These are phyloP conservation scores for Sylvia atricapilla DNA, from an alignment of 2,113 vertebrate genomes.

Conservation along the genomic window DNA sequence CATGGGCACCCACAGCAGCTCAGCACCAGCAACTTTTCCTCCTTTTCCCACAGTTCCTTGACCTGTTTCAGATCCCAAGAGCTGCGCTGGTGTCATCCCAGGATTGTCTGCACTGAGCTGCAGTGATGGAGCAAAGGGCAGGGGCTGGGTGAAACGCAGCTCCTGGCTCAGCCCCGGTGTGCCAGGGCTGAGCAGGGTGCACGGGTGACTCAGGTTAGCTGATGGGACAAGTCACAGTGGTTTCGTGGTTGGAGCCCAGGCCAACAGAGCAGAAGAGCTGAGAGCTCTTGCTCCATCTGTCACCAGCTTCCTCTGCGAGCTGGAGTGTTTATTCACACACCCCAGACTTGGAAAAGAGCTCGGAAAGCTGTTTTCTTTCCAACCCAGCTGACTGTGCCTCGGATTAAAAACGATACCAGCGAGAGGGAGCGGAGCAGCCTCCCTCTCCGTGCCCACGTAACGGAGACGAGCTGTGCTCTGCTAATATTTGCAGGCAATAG, in stretches of 20 bases:
- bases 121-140: not conserved
- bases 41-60: not conserved
- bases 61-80: not conserved
- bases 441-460: not conserved
- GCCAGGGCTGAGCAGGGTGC: not conserved
- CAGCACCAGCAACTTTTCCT: not conserved
- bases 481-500: not conserved
- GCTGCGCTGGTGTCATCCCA: not conserved
- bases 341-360: not conserved
- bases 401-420: not conserved
- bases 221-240: not conserved
- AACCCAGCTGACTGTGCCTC: not conserved
- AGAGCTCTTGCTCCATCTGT: constrained; percentile 46
- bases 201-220: not conserved
- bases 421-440: not conserved
- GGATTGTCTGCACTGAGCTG: not conserved
- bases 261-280: not conserved
- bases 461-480: not conserved
- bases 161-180: not conserved
- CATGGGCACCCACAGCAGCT: not conserved
- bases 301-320: constrained; percentile 17
- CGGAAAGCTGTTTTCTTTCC: constrained; percentile 34
- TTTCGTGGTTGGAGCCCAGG: not conserved
- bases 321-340: constrained; percentile 30
- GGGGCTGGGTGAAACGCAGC: rapidly evolving